phyloP scores from a whole-genome alignment of 2,888 invertebrate genomes.

The Ectemnius cavifrons region DNA sequence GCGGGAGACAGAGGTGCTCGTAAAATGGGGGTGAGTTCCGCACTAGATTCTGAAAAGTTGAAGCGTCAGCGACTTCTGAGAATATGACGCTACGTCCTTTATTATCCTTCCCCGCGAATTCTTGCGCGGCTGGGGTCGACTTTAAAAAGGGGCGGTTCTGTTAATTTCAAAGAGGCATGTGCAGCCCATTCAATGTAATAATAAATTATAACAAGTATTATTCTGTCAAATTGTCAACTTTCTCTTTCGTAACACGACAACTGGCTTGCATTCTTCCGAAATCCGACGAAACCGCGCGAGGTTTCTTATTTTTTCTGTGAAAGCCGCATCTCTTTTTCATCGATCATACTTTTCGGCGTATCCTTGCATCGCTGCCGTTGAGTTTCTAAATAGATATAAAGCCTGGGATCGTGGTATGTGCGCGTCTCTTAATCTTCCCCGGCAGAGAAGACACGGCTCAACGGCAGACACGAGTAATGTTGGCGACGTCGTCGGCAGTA shows the following conservation, averaged over 20 bases:
- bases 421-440: constrained; percentile 8
- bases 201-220: no score
- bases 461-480: constrained; percentile 14
- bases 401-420: neutral
- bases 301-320: no score
- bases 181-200: no score
- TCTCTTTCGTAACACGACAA: no score
- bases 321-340: no score
- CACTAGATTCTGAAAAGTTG: constrained; percentile 30
- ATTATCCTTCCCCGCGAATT: constrained; percentile 31
- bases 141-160: no score
- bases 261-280: no score
- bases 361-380: no score
- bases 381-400: neutral
- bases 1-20: neutral
- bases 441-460: neutral
- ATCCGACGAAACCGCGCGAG: no score
- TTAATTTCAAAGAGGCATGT: no score
- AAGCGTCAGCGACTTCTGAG: constrained; percentile 27
- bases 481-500: constrained; percentile 23
- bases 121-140: neutral
- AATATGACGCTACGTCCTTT: constrained; percentile 33
- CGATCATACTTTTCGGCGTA: no score
- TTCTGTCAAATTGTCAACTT: no score
- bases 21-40: constrained; percentile 11